Base-by-base conservation (phyloP, 2,888 invertebrate genomes). In the Oligia fasciuncula region DNA sequence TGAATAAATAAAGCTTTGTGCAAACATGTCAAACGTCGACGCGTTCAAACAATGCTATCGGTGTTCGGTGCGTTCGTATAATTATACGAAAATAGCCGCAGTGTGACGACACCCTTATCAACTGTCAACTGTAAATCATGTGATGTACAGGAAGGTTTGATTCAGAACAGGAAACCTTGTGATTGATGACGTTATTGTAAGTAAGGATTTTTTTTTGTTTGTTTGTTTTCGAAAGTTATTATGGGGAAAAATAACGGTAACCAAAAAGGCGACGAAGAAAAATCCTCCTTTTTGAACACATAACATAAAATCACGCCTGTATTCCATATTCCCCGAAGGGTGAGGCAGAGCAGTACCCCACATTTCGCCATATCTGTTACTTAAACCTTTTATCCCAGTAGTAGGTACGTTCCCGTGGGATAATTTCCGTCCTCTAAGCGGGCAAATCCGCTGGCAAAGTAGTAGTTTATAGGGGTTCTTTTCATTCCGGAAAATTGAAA, bases 91-190 rank as follows among this genome's bases (percentile, higher is more conserved):
- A 85, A 84, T 80, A 84, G 79, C 87, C 81, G 86, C 90, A 88
- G 83, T 90, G 88, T 91, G 91, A 88, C 88, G 87, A 79, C 83
- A 87, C 81, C 88, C 87, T 90, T 91, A 90, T 91, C 91, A 84
- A 40, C 66, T 82, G 87, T 85, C 88, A 87, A 73, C 78, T 60
- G 17, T 11, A 76, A 81, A 69, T 84, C 85, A 79, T 78, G 74
- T 79, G 83, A 85, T 71, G 71, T 73, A 76, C 73, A 71, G 57
- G 72, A 78, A 69, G 66, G 68, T 72, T 67, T 65, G 51, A 35
- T 73, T 73, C 5, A 14, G 63, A 77, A 76, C 71, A 80, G 72
- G 74, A 79, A 43, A 76, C 76, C 35, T 69, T 62, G 62, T 77
- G 57, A 78, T 72, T 35, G 63, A 69, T 83, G 57, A 57, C 57